Conservation (phyloP, 1,140 invertebrate genomes). For the Andrena cerasifolii region DNA sequence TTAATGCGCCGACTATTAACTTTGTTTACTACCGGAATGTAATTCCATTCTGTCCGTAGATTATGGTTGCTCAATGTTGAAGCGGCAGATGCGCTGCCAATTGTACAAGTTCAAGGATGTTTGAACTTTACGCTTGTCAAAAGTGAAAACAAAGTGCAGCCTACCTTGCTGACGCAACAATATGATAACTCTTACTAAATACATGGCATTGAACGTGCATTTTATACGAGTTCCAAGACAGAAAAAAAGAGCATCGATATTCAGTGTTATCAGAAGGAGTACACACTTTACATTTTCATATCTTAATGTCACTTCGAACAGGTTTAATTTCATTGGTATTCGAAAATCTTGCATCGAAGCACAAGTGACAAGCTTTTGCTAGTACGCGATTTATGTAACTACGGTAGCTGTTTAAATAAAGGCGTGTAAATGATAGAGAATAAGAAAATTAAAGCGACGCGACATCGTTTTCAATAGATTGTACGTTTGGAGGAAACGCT, state of each 20-base stretch:
- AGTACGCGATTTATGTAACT: too few species aligned
- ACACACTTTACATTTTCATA: neutral
- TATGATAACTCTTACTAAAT: neutral
- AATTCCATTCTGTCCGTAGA: conserved; percentile 8
- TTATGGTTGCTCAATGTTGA: conserved; percentile 40
- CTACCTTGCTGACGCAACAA: neutral
- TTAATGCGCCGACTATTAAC: neutral
- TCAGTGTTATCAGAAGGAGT: neutral
- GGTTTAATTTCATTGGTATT: neutral
- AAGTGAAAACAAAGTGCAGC: neutral
- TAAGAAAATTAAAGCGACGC: neutral
- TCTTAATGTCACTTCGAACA: neutral
- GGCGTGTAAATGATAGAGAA: neutral
- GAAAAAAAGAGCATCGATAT: neutral
- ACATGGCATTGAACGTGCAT: neutral
- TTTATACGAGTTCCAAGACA: neutral
- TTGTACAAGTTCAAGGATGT: conserved; percentile 36
- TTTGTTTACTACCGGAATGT: conserved; percentile 27
- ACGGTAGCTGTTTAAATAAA: neutral
- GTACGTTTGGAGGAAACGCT: too few species aligned
- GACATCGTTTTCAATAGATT: too few species aligned
- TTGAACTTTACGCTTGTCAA: neutral
- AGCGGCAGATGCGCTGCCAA: conserved; percentile 33
- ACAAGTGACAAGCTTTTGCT: too few species aligned
- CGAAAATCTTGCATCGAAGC: neutral